phyloP scores from a whole-genome alignment of 2,113 vertebrate genomes.

The Pionites leucogaster region DNA sequence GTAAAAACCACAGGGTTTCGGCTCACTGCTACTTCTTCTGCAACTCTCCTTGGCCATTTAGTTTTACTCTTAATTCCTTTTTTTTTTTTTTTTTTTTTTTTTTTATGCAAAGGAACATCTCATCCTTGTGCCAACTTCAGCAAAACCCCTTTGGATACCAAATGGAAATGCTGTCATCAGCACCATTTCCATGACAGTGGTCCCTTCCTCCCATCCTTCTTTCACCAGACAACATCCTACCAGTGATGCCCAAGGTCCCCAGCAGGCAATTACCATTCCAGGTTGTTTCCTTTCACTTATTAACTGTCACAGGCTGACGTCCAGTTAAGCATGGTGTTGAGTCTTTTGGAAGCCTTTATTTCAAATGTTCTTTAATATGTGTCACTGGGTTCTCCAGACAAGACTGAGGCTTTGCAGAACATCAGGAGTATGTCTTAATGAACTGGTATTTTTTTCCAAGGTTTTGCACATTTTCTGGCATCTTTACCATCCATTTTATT shows the following conservation, averaged over 20 bases:
- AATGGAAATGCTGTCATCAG: background rate
- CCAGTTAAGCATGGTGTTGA: background rate
- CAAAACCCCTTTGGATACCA: background rate
- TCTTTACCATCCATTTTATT: background rate
- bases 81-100: background rate
- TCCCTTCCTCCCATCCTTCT: background rate
- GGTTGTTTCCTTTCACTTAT: background rate
- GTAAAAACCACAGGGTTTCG: background rate
- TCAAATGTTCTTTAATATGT: background rate
- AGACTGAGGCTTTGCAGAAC: background rate
- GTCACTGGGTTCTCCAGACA: background rate
- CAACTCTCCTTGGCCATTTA: background rate
- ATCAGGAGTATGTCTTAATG: accelerated
- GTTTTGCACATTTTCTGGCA: background rate
- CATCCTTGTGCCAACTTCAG: background rate
- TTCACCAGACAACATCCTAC: background rate
- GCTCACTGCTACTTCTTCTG: background rate
- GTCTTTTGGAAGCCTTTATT: background rate
- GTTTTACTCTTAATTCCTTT: background rate
- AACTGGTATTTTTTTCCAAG: background rate
- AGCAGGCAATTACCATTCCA: background rate
- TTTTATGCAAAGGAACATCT: background rate
- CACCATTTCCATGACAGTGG: background rate
- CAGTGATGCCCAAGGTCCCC: background rate
- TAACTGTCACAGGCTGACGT: background rate